phyloP scores from a whole-genome alignment of 2,797 vertebrate species.

The Lepilemur septentrionalis region DNA sequence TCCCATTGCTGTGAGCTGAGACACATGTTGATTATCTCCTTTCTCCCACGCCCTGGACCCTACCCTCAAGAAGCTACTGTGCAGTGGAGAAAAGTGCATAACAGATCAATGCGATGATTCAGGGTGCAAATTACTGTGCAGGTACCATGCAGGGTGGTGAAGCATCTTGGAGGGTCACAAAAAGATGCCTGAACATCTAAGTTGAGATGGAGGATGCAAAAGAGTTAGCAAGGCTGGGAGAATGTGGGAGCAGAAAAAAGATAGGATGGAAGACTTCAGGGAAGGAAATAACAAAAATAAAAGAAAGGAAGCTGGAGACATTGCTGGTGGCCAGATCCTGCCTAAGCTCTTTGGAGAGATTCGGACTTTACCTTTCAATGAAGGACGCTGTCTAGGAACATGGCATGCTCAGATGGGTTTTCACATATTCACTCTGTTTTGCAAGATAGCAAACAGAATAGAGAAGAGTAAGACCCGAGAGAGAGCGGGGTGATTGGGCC shows the following conservation, averaged over 20 bases:
- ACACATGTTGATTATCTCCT: background rate
- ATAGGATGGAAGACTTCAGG: background rate
- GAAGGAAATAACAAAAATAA: background rate
- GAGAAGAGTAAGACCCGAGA: background rate
- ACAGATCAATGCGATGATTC: background rate
- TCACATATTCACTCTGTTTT: background rate
- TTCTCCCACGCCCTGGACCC: background rate
- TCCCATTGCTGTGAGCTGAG: background rate
- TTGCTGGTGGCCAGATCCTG: background rate
- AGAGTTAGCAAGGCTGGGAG: background rate
- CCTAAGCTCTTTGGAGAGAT: background rate
- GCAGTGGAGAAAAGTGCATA: background rate
- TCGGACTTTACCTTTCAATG: background rate
- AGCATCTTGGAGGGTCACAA: background rate
- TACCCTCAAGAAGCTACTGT: background rate
- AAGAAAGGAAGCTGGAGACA: background rate
- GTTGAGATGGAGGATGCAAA: background rate
- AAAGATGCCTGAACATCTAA: background rate
- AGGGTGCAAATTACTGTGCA: too few species aligned
- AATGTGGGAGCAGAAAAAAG: background rate
- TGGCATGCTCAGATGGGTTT: background rate
- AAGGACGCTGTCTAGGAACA: background rate
- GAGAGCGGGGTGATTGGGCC: background rate
- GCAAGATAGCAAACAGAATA: background rate
- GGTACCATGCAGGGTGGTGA: accelerated